Evolutionary conservation across 2,888 invertebrate species (phyloP).

Genomic region (Cotesia congregata): DNA sequence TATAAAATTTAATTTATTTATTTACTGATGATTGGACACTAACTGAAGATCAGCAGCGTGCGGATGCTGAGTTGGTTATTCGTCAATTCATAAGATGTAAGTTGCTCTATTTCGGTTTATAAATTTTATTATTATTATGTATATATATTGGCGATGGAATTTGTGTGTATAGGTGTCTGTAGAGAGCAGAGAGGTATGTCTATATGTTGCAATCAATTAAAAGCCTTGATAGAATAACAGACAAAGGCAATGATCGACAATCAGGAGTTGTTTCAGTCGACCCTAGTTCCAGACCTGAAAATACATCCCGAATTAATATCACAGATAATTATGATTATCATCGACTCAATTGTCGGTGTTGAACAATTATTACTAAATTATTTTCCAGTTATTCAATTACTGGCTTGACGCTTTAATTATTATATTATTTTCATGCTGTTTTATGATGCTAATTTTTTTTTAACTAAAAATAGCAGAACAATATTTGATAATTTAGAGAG

Average conservation of each 20-base stretch:
- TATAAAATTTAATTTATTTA: not conserved
- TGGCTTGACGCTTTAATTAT: too few species aligned
- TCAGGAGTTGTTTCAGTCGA: not conserved
- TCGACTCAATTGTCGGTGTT: not conserved
- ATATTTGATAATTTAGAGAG: too few species aligned
- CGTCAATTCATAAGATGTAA: constrained; percentile 59
- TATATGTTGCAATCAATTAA: not conserved
- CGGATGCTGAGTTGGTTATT: constrained; percentile 56
- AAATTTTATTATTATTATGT: not conserved
- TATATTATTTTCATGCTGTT: too few species aligned
- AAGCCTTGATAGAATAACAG: not conserved
- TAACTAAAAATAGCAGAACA: too few species aligned
- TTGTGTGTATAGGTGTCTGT: not conserved
- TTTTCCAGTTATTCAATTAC: too few species aligned
- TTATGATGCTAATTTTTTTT: too few species aligned
- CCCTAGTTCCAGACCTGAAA: not conserved
- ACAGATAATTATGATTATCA: constrained; percentile 5
- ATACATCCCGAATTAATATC: not conserved
- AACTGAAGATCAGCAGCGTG: constrained; percentile 44
- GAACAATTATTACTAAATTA: too few species aligned
- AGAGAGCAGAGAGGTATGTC: not conserved
- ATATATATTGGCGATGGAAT: not conserved
- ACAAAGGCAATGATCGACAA: constrained; percentile 13
- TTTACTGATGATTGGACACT: constrained; percentile 6
- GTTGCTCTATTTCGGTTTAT: constrained; percentile 40